Base-by-base conservation (phyloP, 2,888 invertebrate species). In the Miltochrista miniata region DNA sequence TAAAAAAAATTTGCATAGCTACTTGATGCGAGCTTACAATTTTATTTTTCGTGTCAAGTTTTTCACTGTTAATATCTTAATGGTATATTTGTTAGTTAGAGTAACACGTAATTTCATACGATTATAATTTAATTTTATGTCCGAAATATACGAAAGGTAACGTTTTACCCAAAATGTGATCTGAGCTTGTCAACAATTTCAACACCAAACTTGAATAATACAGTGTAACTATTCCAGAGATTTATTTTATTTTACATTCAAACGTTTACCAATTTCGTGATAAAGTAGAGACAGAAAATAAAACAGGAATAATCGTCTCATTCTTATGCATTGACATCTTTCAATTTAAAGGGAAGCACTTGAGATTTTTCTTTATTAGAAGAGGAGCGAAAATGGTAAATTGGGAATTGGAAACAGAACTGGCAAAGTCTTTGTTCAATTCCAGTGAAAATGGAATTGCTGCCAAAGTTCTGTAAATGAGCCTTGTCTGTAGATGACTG, bases 401-500 rank as follows among this genome's bases (percentile, higher is more conserved):
- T 61, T 64, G 68, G 46, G 61, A 65, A 61, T 70, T 68, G 66
- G 61, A 64, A 66, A 56, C 46, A 57, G 57, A 59, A 60, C 58
- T 50, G n/a, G 24, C 41, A 44, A 44, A 33, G 54, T 55, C 61
- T 70, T 70, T 70, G 68, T 70, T 61, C 50, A 51, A 64, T 64
- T 67, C 65, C 64, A 41, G 53, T 64, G 68, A 70, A 68, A 70
- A 71, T 67, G 57, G 61, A 64, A 71, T 70, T 59, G 68, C 48
- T 51, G 56, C 58, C 59, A 61, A 60, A 64, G 62, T 70, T 63
- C 18, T 4, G 18, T 24, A 24, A 24, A 24, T 5, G 18, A 4
- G 5, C 18, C 18, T 24, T 24, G 18, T 24, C 18, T 61, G 59
- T 58, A 63, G 35, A 42, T 29, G 14, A 34, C 34, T 24, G 40